Evolutionary conservation across 92 coral and sea anemone genomes (phyloP).

Genomic region (Porites evermanni): DNA sequence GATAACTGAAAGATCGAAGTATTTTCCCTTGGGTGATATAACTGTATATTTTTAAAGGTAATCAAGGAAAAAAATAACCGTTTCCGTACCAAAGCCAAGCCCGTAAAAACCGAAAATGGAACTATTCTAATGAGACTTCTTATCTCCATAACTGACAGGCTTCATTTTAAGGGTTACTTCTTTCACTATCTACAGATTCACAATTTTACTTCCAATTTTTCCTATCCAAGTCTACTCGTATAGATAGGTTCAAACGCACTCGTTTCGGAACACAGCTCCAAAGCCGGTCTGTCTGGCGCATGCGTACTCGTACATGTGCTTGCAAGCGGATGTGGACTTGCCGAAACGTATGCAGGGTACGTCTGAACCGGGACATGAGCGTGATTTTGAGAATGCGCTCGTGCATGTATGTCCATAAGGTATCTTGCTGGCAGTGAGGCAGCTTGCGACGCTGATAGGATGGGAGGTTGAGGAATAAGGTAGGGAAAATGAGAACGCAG

Average conservation of each 20-base stretch:
- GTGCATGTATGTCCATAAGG: constrained; percentile 69
- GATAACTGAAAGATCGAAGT: too few species aligned
- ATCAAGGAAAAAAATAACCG: too few species aligned
- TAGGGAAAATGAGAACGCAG: constrained; percentile 86
- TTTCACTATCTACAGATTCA: too few species aligned
- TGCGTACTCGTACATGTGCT: constrained; percentile 45
- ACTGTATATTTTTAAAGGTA: too few species aligned
- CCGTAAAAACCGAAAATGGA: too few species aligned
- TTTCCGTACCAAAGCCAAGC: too few species aligned
- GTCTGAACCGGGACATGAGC: constrained; percentile 59
- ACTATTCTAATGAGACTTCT: too few species aligned
- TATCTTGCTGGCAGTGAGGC: constrained; percentile 69
- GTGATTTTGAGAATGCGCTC: constrained; percentile 45
- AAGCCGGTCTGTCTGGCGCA: constrained; percentile 42
- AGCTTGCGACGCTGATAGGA: constrained; percentile 63
- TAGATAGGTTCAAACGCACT: constrained; percentile 86
- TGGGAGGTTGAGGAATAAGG: constrained; percentile 80
- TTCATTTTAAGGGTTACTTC: too few species aligned
- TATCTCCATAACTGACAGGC: too few species aligned
- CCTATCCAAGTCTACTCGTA: constrained; percentile 27
- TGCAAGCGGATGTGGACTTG: constrained; percentile 55
- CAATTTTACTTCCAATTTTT: background rate
- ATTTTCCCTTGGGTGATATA: too few species aligned
- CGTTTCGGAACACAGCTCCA: constrained; percentile 74
- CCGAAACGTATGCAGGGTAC: constrained; percentile 88